phyloP scores from a whole-genome alignment of 64 coral and sea anemone genomes.

The Trachythela sp. region DNA sequence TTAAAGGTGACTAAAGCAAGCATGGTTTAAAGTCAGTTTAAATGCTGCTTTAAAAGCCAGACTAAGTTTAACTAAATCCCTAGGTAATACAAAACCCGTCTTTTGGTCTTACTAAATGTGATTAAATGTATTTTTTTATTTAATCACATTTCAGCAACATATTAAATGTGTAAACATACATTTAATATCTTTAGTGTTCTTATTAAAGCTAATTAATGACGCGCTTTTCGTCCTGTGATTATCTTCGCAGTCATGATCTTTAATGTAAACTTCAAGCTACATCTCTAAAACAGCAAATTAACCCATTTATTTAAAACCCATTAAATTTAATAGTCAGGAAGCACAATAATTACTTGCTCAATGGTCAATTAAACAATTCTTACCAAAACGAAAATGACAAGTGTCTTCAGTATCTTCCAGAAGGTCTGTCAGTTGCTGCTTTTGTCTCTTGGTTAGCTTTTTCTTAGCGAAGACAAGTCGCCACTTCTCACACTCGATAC shows the following conservation, averaged over 20 bases:
- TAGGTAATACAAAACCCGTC: too few relatives aligned
- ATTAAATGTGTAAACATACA: too few relatives aligned
- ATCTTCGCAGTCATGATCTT: background rate
- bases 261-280: background rate
- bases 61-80: too few relatives aligned
- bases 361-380: background rate
- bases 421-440: conserved; percentile 24
- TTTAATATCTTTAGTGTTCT: too few relatives aligned
- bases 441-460: conserved; percentile 31
- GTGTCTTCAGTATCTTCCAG: conserved; percentile 39
- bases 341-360: background rate
- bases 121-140: too few relatives aligned
- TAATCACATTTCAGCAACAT: too few relatives aligned
- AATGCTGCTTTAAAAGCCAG: too few relatives aligned
- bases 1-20: too few relatives aligned
- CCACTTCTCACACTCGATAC: conserved; percentile 43
- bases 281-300: background rate
- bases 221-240: too few relatives aligned
- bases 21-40: too few relatives aligned
- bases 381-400: conserved; percentile 18
- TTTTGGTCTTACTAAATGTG: too few relatives aligned
- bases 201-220: too few relatives aligned
- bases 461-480: conserved; percentile 42
- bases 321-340: background rate
- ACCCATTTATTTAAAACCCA: background rate